Percentiles rank a stretch among this genome's conserved stretches.
Evolutionary conservation across 2,113 vertebrate genomes (phyloP).

Genomic region (Rhadina sibilatrix): DNA sequence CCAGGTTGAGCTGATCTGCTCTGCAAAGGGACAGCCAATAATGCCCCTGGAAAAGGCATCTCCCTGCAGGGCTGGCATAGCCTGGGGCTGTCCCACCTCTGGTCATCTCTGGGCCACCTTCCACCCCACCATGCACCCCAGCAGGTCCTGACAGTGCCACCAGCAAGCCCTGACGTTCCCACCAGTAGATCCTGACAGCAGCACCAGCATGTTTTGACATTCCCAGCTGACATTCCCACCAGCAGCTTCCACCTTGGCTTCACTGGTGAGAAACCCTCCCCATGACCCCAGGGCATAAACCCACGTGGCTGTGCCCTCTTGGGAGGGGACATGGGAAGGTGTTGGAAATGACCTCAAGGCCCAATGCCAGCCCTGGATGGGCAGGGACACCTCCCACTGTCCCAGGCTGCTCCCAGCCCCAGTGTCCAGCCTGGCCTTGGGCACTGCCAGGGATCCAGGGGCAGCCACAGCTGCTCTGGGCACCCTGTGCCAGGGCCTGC

Average conservation of each 20-base stretch:
- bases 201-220: background rate
- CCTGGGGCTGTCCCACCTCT: background rate
- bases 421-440: background rate
- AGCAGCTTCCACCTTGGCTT: background rate
- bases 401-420: background rate
- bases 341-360: rapidly evolving
- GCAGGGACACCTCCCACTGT: background rate
- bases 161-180: background rate
- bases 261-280: rapidly evolving
- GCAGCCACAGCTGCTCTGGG: background rate
- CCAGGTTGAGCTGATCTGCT: background rate
- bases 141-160: background rate
- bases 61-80: background rate
- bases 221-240: background rate
- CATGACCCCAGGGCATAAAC: rapidly evolving
- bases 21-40: background rate
- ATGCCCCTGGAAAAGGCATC: background rate
- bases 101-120: background rate
- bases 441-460: background rate
- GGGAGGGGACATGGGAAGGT: rapidly evolving
- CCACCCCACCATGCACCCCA: too few species aligned
- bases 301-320: background rate
- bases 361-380: background rate
- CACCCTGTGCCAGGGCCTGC: rapidly evolving
- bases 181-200: background rate